Conservation (phyloP, 2,113 vertebrate species). For the Crotophaga sulcirostris region DNA sequence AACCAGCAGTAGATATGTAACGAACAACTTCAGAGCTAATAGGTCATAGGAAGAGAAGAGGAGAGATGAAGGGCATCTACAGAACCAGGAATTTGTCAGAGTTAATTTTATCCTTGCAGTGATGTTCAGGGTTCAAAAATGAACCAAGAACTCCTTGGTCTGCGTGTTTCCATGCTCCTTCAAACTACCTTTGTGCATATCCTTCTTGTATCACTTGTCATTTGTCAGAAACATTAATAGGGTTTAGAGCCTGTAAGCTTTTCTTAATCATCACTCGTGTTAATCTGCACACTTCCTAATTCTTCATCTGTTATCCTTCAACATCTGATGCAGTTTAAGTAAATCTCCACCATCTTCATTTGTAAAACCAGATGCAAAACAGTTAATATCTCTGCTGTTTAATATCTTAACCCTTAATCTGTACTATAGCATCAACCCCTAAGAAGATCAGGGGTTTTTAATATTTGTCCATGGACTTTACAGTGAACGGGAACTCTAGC, state of each 20-base stretch:
- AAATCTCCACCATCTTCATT: constrained; percentile 46
- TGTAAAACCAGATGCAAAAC: constrained; percentile 61
- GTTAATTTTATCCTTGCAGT: not conserved
- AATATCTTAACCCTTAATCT: constrained; percentile 58
- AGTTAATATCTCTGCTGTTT: constrained; percentile 41
- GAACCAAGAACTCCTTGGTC: not conserved
- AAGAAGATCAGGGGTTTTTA: constrained; percentile 33
- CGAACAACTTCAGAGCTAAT: not conserved
- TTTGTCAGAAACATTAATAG: constrained; percentile 27
- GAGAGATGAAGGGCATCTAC: not conserved
- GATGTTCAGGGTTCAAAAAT: not conserved
- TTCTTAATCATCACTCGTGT: constrained; percentile 33
- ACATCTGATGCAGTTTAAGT: constrained; percentile 42
- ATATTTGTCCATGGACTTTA: not conserved
- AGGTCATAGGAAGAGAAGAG: not conserved
- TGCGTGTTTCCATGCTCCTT: not conserved
- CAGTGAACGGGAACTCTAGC: not conserved
- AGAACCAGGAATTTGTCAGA: not conserved
- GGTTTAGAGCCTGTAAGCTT: constrained; percentile 59
- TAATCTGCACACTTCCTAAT: constrained; percentile 68
- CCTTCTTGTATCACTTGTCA: not conserved
- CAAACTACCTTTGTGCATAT: not conserved
- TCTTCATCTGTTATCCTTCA: constrained; percentile 48
- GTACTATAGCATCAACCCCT: not conserved
- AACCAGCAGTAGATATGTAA: not conserved